phyloP scores from a whole-genome alignment of 2,888 invertebrate genomes.

The Pristionchus exspectatus region DNA sequence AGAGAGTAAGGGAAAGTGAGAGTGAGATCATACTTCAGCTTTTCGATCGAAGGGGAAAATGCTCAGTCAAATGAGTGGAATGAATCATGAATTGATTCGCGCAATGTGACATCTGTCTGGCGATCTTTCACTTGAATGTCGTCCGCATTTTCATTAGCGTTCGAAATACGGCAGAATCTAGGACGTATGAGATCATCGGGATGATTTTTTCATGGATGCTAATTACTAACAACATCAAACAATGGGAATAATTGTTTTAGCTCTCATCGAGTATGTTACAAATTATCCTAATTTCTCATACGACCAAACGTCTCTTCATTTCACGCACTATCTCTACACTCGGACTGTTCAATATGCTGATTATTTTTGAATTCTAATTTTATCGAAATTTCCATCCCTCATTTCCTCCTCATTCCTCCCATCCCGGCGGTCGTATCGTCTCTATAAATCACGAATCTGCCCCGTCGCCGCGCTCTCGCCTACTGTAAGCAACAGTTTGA shows the following conservation, averaged over 20 bases:
- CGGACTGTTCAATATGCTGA: no score
- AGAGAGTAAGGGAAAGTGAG: neutral
- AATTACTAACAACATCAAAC: no score
- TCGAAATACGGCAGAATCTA: neutral
- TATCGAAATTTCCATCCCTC: neutral
- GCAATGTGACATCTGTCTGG: neutral
- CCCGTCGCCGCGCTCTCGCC: neutral
- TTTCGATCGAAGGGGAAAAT: neutral
- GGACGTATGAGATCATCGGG: no score
- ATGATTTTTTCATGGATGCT: no score
- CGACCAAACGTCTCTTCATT: no score
- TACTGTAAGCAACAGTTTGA: conserved; percentile 12
- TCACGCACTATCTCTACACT: no score
- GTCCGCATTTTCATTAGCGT: neutral
- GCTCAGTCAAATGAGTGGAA: neutral
- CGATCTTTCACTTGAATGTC: neutral
- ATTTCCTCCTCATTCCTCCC: neutral
- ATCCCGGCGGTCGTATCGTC: neutral
- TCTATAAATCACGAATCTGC: neutral
- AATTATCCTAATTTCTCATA: no score
- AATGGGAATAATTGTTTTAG: neutral
- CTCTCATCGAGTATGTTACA: neutral
- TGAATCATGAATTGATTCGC: conserved; percentile 13
- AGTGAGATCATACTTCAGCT: no score
- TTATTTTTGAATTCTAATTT: neutral